These are phyloP conservation scores for Lepilemur septentrionalis DNA, from an alignment of 2,797 vertebrate species.

Conservation along the genomic window DNA sequence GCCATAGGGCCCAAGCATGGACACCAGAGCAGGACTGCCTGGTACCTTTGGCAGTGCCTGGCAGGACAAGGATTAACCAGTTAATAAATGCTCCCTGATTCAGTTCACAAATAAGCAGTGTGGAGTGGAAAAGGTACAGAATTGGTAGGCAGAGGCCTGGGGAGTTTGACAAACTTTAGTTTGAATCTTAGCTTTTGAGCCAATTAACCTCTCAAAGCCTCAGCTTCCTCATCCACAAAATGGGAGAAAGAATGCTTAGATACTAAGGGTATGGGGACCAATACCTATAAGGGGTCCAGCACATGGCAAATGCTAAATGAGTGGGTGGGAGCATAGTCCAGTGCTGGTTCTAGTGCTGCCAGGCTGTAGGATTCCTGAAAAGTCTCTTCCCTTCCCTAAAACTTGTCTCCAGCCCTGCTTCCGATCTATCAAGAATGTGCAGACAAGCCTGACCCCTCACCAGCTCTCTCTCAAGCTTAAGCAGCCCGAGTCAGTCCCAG, in stretches of 20 bases:
- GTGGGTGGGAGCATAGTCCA: background rate
- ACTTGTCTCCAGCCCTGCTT: background rate
- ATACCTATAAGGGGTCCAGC: background rate
- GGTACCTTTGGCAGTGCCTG: background rate
- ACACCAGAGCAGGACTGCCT: background rate
- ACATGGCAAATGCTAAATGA: background rate
- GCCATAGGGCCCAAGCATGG: background rate
- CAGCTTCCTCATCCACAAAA: background rate
- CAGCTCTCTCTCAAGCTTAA: background rate
- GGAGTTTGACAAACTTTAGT: background rate
- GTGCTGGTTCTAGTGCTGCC: background rate
- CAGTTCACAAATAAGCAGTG: background rate
- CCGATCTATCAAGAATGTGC: rapidly evolving
- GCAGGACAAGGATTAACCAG: background rate
- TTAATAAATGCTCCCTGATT: background rate
- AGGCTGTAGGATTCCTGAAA: background rate
- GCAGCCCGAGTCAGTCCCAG: background rate
- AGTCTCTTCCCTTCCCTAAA: background rate
- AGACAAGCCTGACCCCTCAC: background rate
- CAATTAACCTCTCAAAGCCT: background rate
- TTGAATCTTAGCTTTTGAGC: background rate
- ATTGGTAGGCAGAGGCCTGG: background rate
- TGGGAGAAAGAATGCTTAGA: background rate
- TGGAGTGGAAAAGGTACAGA: background rate
- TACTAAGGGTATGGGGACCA: background rate